Conservation (phyloP, 2,888 invertebrate species). For the Lamproptera curius region DNA sequence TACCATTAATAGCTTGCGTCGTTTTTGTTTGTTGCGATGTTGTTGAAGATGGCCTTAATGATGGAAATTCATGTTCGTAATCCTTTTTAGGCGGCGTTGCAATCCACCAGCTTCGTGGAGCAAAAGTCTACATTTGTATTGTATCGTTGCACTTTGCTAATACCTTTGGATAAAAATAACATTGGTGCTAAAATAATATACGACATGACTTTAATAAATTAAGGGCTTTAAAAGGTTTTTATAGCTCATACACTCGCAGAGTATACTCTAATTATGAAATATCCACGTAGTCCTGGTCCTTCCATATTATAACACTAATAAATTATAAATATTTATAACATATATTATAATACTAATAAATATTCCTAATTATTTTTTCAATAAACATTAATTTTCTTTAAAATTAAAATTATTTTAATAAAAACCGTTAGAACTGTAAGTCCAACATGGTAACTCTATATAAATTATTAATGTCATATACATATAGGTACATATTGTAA, state of each 20-base stretch:
- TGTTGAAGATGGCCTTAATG: conserved; percentile 28
- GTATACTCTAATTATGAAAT: neutral
- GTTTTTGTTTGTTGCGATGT: conserved; percentile 23
- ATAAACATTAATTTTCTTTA: too few species aligned
- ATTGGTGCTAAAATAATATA: neutral
- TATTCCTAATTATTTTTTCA: neutral
- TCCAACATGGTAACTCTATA: too few species aligned
- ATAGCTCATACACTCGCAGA: neutral
- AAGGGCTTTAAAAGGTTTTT: neutral
- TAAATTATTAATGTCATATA: too few species aligned
- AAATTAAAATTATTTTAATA: too few species aligned
- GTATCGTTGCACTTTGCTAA: conserved; percentile 38
- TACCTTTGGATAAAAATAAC: conserved; percentile 38
- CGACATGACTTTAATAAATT: neutral
- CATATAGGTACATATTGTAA: too few species aligned
- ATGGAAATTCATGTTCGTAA: conserved; percentile 41
- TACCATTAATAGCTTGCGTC: conserved; percentile 18
- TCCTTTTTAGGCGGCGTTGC: conserved; percentile 41
- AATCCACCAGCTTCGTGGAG: conserved; percentile 52
- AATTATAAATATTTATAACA: too few species aligned
- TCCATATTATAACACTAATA: neutral
- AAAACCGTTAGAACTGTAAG: neutral
- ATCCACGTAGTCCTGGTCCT: neutral
- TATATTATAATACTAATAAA: too few species aligned
- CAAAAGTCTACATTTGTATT: conserved; percentile 61